phyloP scores from a whole-genome alignment of 2,888 invertebrate genomes.

The Pyrrhia umbra region DNA sequence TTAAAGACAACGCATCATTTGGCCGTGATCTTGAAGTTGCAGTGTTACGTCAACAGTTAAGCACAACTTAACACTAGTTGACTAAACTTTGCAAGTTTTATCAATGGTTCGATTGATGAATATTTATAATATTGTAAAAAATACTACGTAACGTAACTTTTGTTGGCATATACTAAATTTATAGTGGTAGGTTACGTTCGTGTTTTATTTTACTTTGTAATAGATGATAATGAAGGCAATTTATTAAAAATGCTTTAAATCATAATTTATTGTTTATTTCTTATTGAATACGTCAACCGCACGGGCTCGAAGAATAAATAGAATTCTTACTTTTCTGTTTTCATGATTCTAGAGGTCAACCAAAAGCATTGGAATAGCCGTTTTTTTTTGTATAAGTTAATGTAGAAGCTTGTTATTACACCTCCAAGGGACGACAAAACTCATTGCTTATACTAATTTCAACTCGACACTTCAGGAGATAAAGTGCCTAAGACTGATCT shows the following conservation, averaged over 20 bases:
- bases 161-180: not conserved
- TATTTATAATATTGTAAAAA: not conserved
- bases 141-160: not conserved
- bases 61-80: not conserved
- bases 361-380: no score
- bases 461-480: no score
- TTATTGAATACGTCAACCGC: no score
- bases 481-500: no score
- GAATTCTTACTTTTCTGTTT: no score
- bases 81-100: not conserved
- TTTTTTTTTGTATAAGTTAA: no score
- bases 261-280: no score
- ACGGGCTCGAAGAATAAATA: no score
- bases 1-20: not conserved
- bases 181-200: not conserved
- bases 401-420: no score
- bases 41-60: not conserved
- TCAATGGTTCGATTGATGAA: not conserved
- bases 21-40: constrained; percentile 15
- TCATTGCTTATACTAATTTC: no score
- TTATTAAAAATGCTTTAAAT: not conserved
- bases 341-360: no score
- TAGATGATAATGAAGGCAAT: not conserved
- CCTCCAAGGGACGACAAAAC: no score
- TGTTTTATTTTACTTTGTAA: not conserved